Evolutionary conservation across 2,113 vertebrate species (phyloP), one percentile per base, ranked within the genome.

Genomic region (Platysteira castanea): DNA sequence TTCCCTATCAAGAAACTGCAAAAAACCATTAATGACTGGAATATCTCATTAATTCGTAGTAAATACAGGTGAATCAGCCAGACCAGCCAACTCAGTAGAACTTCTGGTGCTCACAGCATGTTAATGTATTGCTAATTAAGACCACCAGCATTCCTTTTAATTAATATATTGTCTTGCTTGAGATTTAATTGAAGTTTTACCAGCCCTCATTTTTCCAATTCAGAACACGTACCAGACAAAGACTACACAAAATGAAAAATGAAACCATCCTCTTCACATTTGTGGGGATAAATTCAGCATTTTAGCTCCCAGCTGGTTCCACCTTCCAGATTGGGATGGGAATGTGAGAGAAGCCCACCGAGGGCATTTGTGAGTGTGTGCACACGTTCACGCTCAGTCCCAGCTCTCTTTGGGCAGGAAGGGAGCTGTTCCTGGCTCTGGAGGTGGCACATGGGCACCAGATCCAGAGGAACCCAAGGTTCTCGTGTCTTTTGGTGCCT

Each of bases 111-210:
- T 92, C 37, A n/a, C 61, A 95, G 85, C 83, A 96, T 95, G 90
- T 89, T 96, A 96, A 97, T 91, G 84, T 7, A 1, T 46, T 77
- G 64, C 56, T 96, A 97, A 98, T 97, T 97, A 97, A 97, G 93
- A 96, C 76, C 84, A 79, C 83, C 76, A 63, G 16, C 65, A 57
- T 88, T 89, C 61, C 46, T 46, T 84, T 96, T 94, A 96, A 97
- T 95, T 80, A 96, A 80, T 91, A 33, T 27, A 22, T 64, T 87
- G 70, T 20, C 80, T 96, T 92, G 50, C 27, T 46, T 56, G 53
- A 83, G 60, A 92, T 75, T 79, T 79, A 96, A 71, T 75, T 75
- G 24, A 9, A 75, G 52, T 76, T 80, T 91, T 73, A 49, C 41
- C 74, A 54, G 33, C 35, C 61, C 37, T 69, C 4, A 6, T 68